Conservation (phyloP, 1,140 invertebrate species). For the Drosophila bocki region DNA sequence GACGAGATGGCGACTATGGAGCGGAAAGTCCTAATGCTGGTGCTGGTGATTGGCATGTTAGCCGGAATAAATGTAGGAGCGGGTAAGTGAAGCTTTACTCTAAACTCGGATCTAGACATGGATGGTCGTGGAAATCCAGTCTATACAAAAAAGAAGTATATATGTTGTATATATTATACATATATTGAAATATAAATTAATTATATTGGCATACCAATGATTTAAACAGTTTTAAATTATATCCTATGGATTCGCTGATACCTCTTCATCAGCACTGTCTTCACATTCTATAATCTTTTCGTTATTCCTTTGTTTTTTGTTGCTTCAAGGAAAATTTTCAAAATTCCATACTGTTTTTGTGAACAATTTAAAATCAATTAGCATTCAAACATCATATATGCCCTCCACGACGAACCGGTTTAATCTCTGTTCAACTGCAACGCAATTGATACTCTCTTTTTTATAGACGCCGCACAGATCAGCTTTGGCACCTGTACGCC, state of each 20-base stretch:
- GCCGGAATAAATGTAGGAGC: conserved; percentile 1
- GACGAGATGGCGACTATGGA: conserved; percentile 43
- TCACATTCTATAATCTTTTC: not conserved
- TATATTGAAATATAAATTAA: not conserved
- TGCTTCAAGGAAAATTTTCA: not conserved
- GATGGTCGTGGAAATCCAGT: no score
- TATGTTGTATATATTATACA: no score
- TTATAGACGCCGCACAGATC: conserved; percentile 42
- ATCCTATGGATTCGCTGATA: no score
- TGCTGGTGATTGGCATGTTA: conserved; percentile 23
- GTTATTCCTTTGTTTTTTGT: not conserved
- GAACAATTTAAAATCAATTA: not conserved
- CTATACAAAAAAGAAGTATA: no score
- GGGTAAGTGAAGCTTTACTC: conserved; percentile 36
- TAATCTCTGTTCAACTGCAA: conserved; percentile 13
- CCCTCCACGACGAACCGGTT: conserved; percentile 44
- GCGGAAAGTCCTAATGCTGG: conserved; percentile 21
- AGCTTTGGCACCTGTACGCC: conserved; percentile 77
- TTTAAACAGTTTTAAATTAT: not conserved
- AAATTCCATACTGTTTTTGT: not conserved
- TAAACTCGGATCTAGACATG: not conserved
- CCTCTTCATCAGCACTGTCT: not conserved
- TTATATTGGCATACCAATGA: not conserved
- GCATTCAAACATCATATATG: not conserved
- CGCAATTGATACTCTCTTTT: conserved; percentile 9